Base-by-base conservation (phyloP, 37 sponge, comb jelly and placozoan genomes). In the Theonella swinhoei region DNA sequence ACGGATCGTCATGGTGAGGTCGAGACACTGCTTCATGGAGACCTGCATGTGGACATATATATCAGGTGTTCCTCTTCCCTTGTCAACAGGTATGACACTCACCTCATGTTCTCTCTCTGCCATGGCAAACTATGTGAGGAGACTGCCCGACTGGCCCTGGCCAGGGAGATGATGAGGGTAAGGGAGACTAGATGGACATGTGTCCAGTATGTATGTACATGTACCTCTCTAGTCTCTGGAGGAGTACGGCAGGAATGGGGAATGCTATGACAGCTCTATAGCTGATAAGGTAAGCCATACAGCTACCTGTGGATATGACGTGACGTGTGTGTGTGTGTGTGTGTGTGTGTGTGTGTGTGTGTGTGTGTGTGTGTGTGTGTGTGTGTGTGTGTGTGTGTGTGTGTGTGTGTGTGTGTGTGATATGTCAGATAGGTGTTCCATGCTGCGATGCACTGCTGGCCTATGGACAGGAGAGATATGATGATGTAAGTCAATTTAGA, bases 381-480 rank as follows among this genome's bases (percentile, higher is more conserved):
- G n/a, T n/a, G n/a, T n/a, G n/a, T n/a, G n/a, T n/a, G n/a, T n/a
- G n/a, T n/a, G n/a, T n/a, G n/a, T n/a, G n/a, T n/a, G n/a, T n/a
- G n/a, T n/a, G n/a, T n/a, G n/a, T n/a, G n/a, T n/a, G n/a, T n/a
- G n/a, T n/a, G n/a, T n/a, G n/a, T n/a, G n/a, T n/a, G 9, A 38
- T 33, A 73, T 4, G 23, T 42, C 67, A 93, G 94, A 54, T 93
- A 77, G 95, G 95, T 62, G 83, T 88, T 68, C 95, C 95, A 26
- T 71, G 87, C 25, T 91, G 92, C 61, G 76, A 88, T 77, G 95
- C 92, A 38, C 76, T 94, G n/a, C 42, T 94, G 67, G 95, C 95
- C 35, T 94, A 79, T 78, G 92, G 95, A 23, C 61, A 88, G 66
- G 89, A 83, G 61, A 68, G 85, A 76, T 91, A 91, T 72, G 89